Evolutionary conservation across 2,888 invertebrate genomes (phyloP).

Genomic region (Drosophila lacicola): DNA sequence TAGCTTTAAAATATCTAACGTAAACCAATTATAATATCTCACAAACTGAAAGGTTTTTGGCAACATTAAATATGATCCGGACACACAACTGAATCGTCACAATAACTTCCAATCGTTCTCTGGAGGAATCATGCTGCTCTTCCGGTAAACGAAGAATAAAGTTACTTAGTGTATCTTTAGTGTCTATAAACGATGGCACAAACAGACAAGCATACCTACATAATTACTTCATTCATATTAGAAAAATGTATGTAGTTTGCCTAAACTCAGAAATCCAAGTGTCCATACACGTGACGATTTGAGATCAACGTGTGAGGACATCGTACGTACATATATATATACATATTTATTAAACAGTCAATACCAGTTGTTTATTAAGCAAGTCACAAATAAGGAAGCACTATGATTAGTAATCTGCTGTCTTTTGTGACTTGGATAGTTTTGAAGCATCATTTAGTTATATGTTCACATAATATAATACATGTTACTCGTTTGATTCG

Average conservation of each 20-base stretch:
- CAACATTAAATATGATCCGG: conserved; percentile 94
- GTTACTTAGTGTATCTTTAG: conserved; percentile 43
- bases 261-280: conserved; percentile 14
- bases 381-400: conserved; percentile 41
- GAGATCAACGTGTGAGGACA: conserved; percentile 25
- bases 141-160: conserved; percentile 90
- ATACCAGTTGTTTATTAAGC: conserved; percentile 11
- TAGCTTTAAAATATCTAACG: conserved; percentile 22
- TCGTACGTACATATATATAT: conserved; percentile 6
- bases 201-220: conserved; percentile 46
- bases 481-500: conserved; percentile 26
- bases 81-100: conserved; percentile 95
- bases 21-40: conserved; percentile 56
- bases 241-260: conserved; percentile 34
- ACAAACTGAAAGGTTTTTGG: conserved; percentile 92
- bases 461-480: conserved; percentile 20
- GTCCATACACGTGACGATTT: conserved; percentile 23
- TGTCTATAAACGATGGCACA: conserved; percentile 46
- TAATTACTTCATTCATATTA: conserved; percentile 43
- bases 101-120: conserved; percentile 98
- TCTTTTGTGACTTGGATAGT: conserved; percentile 45
- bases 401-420: conserved; percentile 9
- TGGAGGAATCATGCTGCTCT: conserved; percentile 95
- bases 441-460: conserved; percentile 37
- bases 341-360: conserved; percentile 7